A percentile compares a stretch with the other conserved stretches of the same genome.
Evolutionary conservation across 2,113 vertebrate species (phyloP).

Genomic region (Herpailurus yagouaroundi): DNA sequence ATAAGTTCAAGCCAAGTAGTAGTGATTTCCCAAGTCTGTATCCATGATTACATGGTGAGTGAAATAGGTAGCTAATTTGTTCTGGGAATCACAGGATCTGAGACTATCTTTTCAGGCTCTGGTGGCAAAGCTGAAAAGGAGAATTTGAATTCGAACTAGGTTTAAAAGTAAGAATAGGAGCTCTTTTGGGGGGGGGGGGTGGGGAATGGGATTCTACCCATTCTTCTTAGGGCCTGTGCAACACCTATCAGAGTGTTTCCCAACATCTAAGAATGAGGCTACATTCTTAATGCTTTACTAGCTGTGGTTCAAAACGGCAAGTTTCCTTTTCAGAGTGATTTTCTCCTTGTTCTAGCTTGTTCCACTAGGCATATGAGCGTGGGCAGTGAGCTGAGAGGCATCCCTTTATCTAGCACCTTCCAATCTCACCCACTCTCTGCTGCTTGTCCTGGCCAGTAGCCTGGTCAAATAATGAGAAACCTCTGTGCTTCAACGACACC

Average conservation of each 20-base stretch:
- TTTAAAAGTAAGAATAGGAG: neutral
- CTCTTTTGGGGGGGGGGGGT: no score
- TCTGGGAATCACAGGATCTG: neutral
- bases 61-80: conserved; percentile 27
- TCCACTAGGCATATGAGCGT: neutral
- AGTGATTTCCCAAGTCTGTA: neutral
- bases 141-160: neutral
- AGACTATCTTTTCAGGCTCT: neutral
- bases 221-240: neutral
- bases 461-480: neutral
- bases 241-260: neutral
- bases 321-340: conserved; percentile 16
- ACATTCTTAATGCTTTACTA: neutral
- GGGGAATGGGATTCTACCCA: neutral
- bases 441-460: neutral
- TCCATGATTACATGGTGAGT: neutral
- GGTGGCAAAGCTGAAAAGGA: neutral
- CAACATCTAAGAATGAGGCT: neutral
- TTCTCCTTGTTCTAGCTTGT: conserved; percentile 54
- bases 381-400: neutral
- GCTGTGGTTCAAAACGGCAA: neutral
- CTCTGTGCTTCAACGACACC: neutral
- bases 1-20: neutral
- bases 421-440: neutral
- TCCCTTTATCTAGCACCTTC: neutral